Base-by-base conservation (phyloP, 2,113 vertebrate species). In the Megalops atlanticus region DNA sequence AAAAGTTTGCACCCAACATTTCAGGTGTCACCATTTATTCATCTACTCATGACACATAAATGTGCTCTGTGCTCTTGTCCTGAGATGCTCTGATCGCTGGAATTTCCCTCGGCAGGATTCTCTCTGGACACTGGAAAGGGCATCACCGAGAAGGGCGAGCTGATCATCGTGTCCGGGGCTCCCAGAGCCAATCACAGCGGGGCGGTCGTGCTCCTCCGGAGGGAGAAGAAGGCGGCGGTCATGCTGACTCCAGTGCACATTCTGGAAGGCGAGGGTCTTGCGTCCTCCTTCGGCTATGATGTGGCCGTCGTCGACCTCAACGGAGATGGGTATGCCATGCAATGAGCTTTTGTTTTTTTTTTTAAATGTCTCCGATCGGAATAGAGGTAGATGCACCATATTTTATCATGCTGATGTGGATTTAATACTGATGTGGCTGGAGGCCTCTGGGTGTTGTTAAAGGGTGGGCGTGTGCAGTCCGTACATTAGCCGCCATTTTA, bases 211-310 rank as follows among this genome's bases (percentile, higher is more conserved):
- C 83, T 99, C 43, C 84, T 99, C 71, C 96, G 93, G 87, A 97
- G 88, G 86, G 93, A 91, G 38, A 1, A 0, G 0, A 15, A 80
- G 0, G 33, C 39, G 5, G 87, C 89, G 27, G 89, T 87, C 15
- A 84, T 87, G 0, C 85, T 99, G 80, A 36, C 91, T 0, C 79
- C 93, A 0, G 96, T 96, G 85, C 88, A 94, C 88, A 94, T 93
- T 79, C 94, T 99, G 77, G 91, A 97, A 58, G 98, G 98, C 12
- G 94, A 97, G 86, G 98, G 95, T 1, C 93, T 99, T 83, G 97
- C 97, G 4, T 99, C 98, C 1, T 99, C 98, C 0, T 99, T 99
- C 1, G 98, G 98, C 84, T 99, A 99, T 21, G 98, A 98, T 24
- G 92, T 99, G 80, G 89, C 98, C 2, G 96, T 99, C 71, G 92